Base-by-base conservation (phyloP, 2,113 vertebrate genomes). In the Ptilonorhynchus violaceus region DNA sequence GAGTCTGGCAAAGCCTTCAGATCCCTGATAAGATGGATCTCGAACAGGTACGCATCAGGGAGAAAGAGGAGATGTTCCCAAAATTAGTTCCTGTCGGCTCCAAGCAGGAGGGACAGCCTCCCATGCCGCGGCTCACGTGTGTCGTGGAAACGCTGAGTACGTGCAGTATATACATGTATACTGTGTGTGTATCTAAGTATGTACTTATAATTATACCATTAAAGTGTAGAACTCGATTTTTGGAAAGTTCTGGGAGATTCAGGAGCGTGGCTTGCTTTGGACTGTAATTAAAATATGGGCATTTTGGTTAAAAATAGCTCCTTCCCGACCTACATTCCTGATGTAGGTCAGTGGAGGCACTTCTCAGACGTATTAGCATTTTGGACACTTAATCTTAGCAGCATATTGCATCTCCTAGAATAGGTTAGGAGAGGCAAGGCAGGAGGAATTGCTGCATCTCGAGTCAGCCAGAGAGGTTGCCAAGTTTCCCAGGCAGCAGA, bases 291-390 rank as follows among this genome's bases (percentile, higher is more conserved):
- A 88, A 83, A 49, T 3, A 5, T 1, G 11, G 44, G 20, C 18
- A 11, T 92, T 95, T 90, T 17, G 58, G 50, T 77, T 76, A 68
- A 96, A 96, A 93, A 88, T 72, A 92, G 68, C 4, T 56, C 22
- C 46, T 28, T 49, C 41, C 35, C 10, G 72, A 78, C 87, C 92
- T 94, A 80, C 63, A 73, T 96, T 73, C 37, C 50, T 15, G 24
- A 73, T 94, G 81, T 92, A 92, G 93, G 96, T 96, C 95, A 95
- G 92, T 58, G 76, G 79, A 86, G 82, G 82, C 88, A 94, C 21
- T 96, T 90, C 88, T 90, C 89, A 85, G 90, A 96, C 8, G 0
- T 74, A 86, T 84, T 56, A 89, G 55, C 78, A 79, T 94, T 96
- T 93, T 90, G 96, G 89, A 88, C 93, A 50, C 67, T 93, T 81